Base-by-base conservation (phyloP, 2,797 vertebrate genomes). In the Allobates femoralis region DNA sequence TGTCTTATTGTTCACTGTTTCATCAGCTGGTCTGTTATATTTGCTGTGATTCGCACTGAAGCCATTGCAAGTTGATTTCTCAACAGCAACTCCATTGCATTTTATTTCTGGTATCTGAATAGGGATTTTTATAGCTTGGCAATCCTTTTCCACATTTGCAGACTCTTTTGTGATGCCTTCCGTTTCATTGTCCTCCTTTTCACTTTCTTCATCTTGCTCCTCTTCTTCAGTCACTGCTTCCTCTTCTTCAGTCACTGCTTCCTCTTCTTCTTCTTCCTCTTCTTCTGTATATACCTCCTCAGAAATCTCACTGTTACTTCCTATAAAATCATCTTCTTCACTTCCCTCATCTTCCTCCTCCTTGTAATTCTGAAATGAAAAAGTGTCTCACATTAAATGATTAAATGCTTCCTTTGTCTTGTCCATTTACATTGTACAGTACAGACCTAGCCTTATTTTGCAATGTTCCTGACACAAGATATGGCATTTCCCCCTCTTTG, bases 241-340 rank as follows among this genome's bases (percentile, higher is more conserved):
- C 14, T 90, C 92, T 0, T 91, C 92, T 5, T 94, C 92, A 81
- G 95, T 94, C 18, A 91, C 91, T 30, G 91, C 82, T 85, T 94
- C 93, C 18, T 96, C 96, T 64, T 95, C 94, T n/a, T 94, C 93
- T 46, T 93, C 94, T 28, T 95, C 94, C 56, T 90, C 92, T 1
- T 95, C 93, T 62, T 94, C 96, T 89, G 87, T 88, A 60, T 85
- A 85, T 15, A 85, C 34, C 32, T 88, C 86, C 15, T 85, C 87
- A 26, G 87, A 88, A 58, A 88, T 51, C 30, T 88, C 87, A 85
- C 87, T 85, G 83, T 88, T 85, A 15, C 76, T 88, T 8, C 87
- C 83, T 75, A 11, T 50, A 62, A 88, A 88, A 18, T 95, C 93
- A 56, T 88, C 87, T 58, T 88, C 87, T 46, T 85, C 87, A 71